Base-by-base conservation (phyloP, 2,888 invertebrate genomes). In the Iselma pallidipennis region DNA sequence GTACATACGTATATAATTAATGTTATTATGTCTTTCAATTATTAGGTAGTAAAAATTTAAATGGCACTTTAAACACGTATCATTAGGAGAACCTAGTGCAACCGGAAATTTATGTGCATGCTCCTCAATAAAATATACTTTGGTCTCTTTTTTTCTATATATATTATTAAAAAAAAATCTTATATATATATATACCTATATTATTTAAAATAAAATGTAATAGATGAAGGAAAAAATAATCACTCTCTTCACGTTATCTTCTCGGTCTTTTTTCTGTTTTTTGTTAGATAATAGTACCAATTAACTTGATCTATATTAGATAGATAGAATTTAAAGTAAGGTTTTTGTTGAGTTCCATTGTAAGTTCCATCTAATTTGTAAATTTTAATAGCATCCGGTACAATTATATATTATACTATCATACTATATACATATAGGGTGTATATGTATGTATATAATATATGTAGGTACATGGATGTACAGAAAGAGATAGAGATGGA, bases 301-400 rank as follows among this genome's bases (percentile, higher is more conserved):
- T 42, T 21, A 42, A 21, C 4, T 42, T 3, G 6, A 9, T 19
- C 4, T 33, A 33, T 14, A 29, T 10, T 42, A 42, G 9, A 9
- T 21, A 37, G 37, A 19, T 37, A 37, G 33, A 37, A 37, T 19
- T 37, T 16, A 37, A 16, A 37, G 37, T 37, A 16, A 4, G 19
- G 21, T 42, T 42, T 42, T 42, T 42, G 21, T 42, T 21, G 21
- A 42, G 21, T 19, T 42, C 21, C 16, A 42, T 42, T 56, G 42
- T 42, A 42, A 21, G 19, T 12, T 21, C 19, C 16, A 42, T 19
- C 42, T 72, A 71, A 71, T 72, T 71, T 71, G 71, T 71, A 67
- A 61, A 69, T 70, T 71, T 70, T 70, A 71, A 71, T 71, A 70
- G 63, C 70, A 54, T 64, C 64, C 64, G 64, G 57, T 54, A 55